These are phyloP conservation scores for Cinclus cinclus DNA, from an alignment of 2,113 vertebrate species.

Conservation along the genomic window DNA sequence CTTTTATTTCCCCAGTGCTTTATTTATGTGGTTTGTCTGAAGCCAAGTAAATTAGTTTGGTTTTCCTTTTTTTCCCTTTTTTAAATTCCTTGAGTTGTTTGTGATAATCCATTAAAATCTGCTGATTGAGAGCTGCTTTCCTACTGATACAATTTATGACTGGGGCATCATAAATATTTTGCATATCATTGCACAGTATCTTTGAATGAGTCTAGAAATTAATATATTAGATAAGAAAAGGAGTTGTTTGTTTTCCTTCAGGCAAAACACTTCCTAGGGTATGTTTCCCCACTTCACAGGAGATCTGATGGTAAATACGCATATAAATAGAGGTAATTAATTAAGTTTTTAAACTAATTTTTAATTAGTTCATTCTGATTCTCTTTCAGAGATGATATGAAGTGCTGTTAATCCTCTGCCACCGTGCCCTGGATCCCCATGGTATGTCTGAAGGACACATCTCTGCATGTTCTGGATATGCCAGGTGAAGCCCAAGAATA, in stretches of 20 bases:
- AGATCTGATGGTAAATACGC: not conserved
- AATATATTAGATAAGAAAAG: not conserved
- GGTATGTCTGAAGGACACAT: slow-evolving; percentile 32
- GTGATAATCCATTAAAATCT: not conserved
- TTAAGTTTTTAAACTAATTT: not conserved
- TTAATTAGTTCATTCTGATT: not conserved
- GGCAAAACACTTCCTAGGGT: not conserved
- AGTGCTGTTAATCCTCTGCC: not conserved
- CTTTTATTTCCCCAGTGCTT: not conserved
- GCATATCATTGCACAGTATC: accelerated
- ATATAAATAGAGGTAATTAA: not conserved
- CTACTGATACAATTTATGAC: not conserved
- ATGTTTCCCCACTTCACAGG: not conserved
- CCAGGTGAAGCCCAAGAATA: slow-evolving; percentile 27
- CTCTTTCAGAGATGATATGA: not conserved
- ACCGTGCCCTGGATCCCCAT: not conserved
- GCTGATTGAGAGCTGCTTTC: not conserved
- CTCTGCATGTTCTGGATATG: not conserved
- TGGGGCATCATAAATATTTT: not conserved
- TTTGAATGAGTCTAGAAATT: not conserved
- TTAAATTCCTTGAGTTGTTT: not conserved
- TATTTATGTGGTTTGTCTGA: not conserved
- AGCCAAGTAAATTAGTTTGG: not conserved
- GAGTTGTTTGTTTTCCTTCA: not conserved
- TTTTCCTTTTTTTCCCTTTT: not conserved